These are phyloP conservation scores for Pyrgilauda ruficollis DNA, from an alignment of 2,113 vertebrate species.

Conservation along the genomic window DNA sequence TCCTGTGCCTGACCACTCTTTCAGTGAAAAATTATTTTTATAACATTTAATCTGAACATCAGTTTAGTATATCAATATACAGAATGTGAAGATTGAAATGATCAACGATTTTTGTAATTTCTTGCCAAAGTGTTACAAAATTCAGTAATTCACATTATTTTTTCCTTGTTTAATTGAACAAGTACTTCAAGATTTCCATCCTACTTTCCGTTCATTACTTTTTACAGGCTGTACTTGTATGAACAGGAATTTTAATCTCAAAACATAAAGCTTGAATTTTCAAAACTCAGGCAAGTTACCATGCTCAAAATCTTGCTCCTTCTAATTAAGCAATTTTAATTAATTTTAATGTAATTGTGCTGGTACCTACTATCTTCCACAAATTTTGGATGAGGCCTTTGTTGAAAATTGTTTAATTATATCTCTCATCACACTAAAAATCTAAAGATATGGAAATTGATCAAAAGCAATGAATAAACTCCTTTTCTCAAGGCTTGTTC, in stretches of 20 bases:
- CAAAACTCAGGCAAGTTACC: neutral
- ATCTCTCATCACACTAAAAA: neutral
- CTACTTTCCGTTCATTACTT: neutral
- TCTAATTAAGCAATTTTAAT: neutral
- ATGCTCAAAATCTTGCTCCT: neutral
- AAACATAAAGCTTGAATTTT: neutral
- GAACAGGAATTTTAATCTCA: neutral
- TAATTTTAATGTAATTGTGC: neutral
- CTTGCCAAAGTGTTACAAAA: neutral
- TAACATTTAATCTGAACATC: neutral
- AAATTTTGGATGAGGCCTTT: neutral
- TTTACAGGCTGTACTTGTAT: neutral
- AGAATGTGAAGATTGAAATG: neutral
- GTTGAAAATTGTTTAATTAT: neutral
- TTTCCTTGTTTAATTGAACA: neutral
- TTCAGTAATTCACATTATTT: neutral
- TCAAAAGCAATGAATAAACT: neutral
- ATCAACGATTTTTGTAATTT: neutral
- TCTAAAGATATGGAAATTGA: constrained; percentile 11
- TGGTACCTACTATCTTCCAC: neutral
- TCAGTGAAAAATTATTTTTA: neutral
- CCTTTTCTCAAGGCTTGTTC: neutral
- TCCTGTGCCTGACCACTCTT: neutral
- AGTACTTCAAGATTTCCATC: neutral
- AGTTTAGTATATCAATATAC: neutral